Evolutionary conservation across 2,888 invertebrate genomes (phyloP).

Genomic region (Malacosoma neustria): DNA sequence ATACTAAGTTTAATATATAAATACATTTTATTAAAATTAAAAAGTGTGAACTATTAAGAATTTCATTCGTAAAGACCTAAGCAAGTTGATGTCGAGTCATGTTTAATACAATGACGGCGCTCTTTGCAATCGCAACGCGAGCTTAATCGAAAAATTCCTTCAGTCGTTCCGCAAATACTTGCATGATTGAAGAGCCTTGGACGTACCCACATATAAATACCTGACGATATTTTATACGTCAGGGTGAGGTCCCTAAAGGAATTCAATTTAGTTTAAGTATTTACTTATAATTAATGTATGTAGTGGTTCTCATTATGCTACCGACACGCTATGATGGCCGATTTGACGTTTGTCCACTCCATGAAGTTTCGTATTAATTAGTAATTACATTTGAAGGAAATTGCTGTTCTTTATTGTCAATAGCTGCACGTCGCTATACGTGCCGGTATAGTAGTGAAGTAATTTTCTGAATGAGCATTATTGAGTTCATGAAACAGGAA

Average conservation of each 20-base stretch:
- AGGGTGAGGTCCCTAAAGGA: background rate
- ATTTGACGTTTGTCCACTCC: too few species aligned
- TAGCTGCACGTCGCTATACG: too few species aligned
- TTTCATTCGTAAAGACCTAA: slow-evolving; percentile 4
- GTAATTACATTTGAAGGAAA: too few species aligned
- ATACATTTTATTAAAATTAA: slow-evolving; percentile 20
- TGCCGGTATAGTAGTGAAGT: too few species aligned
- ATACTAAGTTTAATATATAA: too few species aligned
- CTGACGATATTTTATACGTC: background rate
- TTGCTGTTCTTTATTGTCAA: too few species aligned
- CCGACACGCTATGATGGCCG: too few species aligned
- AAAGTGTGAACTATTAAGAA: slow-evolving; percentile 20
- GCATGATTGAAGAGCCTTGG: slow-evolving; percentile 31
- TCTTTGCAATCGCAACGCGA: slow-evolving; percentile 18
- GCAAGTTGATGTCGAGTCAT: slow-evolving; percentile 29
- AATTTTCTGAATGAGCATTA: too few species aligned
- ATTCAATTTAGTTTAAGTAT: background rate
- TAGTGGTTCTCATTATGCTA: too few species aligned
- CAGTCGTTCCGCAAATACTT: slow-evolving; percentile 28
- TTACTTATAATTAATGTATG: too few species aligned
- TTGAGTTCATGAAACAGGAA: too few species aligned
- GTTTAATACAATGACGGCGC: slow-evolving; percentile 29
- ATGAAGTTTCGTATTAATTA: too few species aligned
- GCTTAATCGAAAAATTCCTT: slow-evolving; percentile 47
- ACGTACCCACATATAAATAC: slow-evolving; percentile 6